Base-by-base conservation (phyloP, 2,797 vertebrate species). In the Enoplosus armatus region DNA sequence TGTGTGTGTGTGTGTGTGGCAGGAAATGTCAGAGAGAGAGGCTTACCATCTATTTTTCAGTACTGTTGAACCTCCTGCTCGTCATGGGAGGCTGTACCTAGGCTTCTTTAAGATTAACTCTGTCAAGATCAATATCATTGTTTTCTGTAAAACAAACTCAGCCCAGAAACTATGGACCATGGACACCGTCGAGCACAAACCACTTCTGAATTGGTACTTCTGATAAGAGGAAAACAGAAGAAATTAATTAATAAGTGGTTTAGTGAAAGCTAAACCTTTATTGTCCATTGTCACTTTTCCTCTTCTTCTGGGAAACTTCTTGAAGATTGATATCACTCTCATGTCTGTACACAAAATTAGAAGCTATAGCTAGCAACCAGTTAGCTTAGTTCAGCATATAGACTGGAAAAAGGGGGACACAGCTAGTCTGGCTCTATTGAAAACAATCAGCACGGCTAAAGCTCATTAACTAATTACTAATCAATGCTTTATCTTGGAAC, bases 31-130 rank as follows among this genome's bases (percentile, higher is more conserved):
- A 93, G 76, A 74, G 76, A 84, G 83, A 75, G 85, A 90, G 79
- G 85, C 87, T 92, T 90, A 88, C 71, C 91, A 90, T 93, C 76
- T 93, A 91, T 93, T 90, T 95, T 94, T 94, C 85, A 94, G 91
- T 84, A 83, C 82, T 70, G 83, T 79, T 84, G 85, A 92, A 89
- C 66, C 86, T 90, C 84, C 84, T 83, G 85, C 80, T 89, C 80
- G 37, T 87, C 88, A 87, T 77, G 39, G 75, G 83, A 78, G 86
- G 78, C 80, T 84, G 69, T 79, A 72, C 76, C 77, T 77, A 41
- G 39, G 77, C 72, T 85, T 90, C 77, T 66, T 90, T 85, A 62
- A 87, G 90, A 89, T 88, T 80, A 85, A 61, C 84, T 83, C 84
- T 62, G 72, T 63, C 79, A 67, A 80, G 86, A 86, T 90, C 84